phyloP scores from a whole-genome alignment of 2,113 vertebrate genomes.

The Numida meleagris region DNA sequence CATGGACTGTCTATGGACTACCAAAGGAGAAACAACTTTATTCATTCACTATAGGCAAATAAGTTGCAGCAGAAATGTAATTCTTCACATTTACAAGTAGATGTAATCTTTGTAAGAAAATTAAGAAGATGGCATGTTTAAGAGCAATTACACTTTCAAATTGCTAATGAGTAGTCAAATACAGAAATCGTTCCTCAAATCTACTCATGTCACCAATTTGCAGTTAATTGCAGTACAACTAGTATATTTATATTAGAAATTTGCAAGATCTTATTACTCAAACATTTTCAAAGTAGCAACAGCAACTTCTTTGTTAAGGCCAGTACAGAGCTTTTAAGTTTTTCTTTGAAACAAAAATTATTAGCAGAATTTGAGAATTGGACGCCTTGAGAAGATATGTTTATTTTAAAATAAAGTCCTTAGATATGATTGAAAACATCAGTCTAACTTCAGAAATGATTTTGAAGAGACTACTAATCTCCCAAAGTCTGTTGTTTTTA shows the following conservation, averaged over 20 bases:
- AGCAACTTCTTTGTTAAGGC: neutral
- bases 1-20: neutral
- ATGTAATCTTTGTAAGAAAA: conserved; percentile 12
- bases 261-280: neutral
- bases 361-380: neutral
- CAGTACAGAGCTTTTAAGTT: neutral
- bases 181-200: neutral
- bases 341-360: neutral
- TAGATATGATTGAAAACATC: neutral
- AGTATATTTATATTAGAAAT: conserved; percentile 36
- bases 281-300: conserved; percentile 3
- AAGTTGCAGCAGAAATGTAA: neutral
- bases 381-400: fast-evolving
- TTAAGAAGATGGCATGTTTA: neutral
- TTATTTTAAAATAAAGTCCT: neutral
- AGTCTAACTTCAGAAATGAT: neutral
- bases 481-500: neutral
- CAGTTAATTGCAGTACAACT: conserved; percentile 24
- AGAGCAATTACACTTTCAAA: conserved; percentile 36
- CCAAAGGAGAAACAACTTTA: neutral
- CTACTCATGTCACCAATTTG: neutral
- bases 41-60: neutral
- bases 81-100: conserved; percentile 5
- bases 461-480: neutral
- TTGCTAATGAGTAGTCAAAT: conserved; percentile 44